Evolutionary conservation across 2,797 vertebrate species (phyloP), one percentile per base, ranked within the genome.

Genomic region (Gymnothorax javanicus): DNA sequence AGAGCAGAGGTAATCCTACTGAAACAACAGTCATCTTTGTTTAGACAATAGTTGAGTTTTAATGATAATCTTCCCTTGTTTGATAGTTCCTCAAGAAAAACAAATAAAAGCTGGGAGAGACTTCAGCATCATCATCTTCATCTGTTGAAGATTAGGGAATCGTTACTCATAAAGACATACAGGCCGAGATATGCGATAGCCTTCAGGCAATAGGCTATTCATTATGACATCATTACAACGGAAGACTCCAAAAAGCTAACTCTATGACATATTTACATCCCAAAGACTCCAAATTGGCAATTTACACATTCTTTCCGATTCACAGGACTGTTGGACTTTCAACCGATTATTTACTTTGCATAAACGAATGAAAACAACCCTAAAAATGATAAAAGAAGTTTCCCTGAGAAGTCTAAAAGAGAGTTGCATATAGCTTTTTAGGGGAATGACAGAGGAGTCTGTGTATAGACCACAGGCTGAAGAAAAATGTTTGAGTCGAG

Each of bases 81-180:
- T 58, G 81, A 83, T 25, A 20, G 15, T 23, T 12, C 7, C 58
- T 25, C 11, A 12, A 15, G 58, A 43, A 54, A n/a, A 23, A 85
- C 52, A 60, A 71, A 20, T 54, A 56, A 15, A 71, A 33, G 25
- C 62, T 57, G 84, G 50, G n/a, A 27, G 11, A 56, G 67, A 50
- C 62, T 85, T 85, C 54, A 54, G 64, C 62, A 7, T 67, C 23
- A 67, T 43, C 33, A 43, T 85, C 59, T 82, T 82, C 83, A 85
- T 71, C 84, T 85, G 84, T 54, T 85, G 50, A 73, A 54, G 58
- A 71, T 85, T 85, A 85, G 57, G 20, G 84, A 56, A 6, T 13
- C 84, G 23, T 85, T 56, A 56, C 50, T 71, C 43, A 57, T 20
- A 85, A 73, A 58, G 17, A 56, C 69, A 33, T 23, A 57, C 23